phyloP scores from a whole-genome alignment of 2,113 vertebrate species.

The Protomyctophum bolini region DNA sequence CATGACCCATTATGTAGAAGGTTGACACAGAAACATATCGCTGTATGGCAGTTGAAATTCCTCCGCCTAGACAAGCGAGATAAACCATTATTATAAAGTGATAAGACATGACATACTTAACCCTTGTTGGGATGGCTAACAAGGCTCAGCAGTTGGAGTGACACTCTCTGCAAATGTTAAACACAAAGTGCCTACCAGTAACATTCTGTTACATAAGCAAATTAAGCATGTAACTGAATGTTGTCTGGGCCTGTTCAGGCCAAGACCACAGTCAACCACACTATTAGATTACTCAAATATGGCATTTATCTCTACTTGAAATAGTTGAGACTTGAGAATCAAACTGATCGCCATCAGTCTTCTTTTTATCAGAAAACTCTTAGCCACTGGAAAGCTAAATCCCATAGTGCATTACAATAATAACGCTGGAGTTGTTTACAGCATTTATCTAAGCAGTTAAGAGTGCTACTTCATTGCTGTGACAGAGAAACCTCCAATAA shows the following conservation, averaged over 20 bases:
- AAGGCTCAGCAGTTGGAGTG: no score
- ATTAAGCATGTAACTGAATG: neutral
- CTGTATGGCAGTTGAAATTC: no score
- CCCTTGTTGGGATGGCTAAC: no score
- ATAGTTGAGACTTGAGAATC: neutral
- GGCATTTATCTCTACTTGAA: neutral
- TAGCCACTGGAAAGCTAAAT: conserved; percentile 1
- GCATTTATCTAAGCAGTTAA: conserved; percentile 14
- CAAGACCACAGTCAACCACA: conserved; percentile 4
- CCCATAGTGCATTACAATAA: conserved; percentile 12
- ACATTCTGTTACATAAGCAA: neutral
- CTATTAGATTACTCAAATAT: neutral
- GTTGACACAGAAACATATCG: neutral
- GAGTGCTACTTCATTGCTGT: neutral
- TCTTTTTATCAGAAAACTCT: neutral
- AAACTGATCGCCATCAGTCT: conserved; percentile 1
- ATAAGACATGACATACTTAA: no score
- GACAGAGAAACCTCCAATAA: conserved; percentile 1
- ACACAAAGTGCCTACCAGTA: neutral
- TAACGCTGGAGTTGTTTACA: conserved; percentile 25
- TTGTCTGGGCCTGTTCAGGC: conserved; percentile 8
- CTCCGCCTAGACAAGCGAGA: no score
- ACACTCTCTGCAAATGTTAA: neutral
- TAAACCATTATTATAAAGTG: no score
- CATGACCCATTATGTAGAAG: conserved; percentile 25